Conservation (phyloP, 2,113 vertebrate species). For the Nothoprocta perdicaria region DNA sequence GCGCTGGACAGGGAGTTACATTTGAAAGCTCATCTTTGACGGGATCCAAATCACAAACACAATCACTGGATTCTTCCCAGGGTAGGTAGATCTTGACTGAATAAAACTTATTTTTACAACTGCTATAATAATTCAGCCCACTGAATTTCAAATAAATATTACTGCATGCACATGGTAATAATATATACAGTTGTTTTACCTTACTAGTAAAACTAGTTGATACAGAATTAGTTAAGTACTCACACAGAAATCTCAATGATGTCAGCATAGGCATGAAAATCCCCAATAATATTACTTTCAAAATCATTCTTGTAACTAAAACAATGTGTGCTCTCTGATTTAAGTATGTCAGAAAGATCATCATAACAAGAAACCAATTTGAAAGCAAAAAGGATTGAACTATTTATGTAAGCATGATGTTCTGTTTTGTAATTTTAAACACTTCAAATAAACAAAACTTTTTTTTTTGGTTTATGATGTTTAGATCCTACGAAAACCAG, state of each 20-base stretch:
- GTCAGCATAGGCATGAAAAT: not conserved
- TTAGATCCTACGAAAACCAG: conserved; percentile 79
- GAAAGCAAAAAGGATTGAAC: not conserved
- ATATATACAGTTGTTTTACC: too few species aligned
- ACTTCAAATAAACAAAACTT: too few species aligned
- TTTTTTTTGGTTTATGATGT: not conserved
- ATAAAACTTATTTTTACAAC: not conserved
- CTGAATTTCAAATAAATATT: not conserved
- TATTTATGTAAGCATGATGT: accelerated
- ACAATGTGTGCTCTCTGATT: not conserved
- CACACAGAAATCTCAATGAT: not conserved
- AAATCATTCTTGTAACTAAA: not conserved
- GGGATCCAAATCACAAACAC: conserved; percentile 67
- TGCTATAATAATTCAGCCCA: not conserved
- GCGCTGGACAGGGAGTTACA: not conserved
- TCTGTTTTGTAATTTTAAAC: not conserved
- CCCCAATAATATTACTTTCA: not conserved
- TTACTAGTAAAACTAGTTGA: not conserved
- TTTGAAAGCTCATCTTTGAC: conserved; percentile 63
- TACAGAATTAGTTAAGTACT: not conserved
- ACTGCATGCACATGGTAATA: not conserved
- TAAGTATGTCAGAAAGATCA: not conserved
- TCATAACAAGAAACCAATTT: not conserved
- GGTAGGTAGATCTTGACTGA: conserved; percentile 47
- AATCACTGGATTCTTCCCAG: conserved; percentile 74